These are phyloP conservation scores for Neuroterus valhalla DNA, from an alignment of 1,140 invertebrate genomes.

Conservation along the genomic window DNA sequence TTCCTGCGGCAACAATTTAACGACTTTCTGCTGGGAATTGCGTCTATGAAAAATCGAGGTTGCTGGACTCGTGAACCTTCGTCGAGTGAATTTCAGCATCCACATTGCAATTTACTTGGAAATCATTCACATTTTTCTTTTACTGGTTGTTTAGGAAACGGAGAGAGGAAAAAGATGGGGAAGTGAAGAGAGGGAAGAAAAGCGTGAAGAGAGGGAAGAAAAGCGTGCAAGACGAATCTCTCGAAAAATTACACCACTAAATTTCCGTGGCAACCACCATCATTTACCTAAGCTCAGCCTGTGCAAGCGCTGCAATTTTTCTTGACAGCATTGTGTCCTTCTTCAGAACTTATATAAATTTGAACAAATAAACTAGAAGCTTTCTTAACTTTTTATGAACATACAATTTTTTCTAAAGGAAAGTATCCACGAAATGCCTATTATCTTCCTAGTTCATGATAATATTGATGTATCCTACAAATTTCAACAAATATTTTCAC, in stretches of 20 bases:
- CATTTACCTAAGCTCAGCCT: slow-evolving; percentile 67
- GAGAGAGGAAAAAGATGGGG: slow-evolving; percentile 46
- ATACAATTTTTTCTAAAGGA: too few species aligned
- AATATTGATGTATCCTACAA: too few species aligned
- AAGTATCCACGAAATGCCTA: too few species aligned
- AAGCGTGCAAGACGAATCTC: slow-evolving; percentile 55
- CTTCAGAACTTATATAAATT: not conserved
- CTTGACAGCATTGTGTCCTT: slow-evolving; percentile 57
- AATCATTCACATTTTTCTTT: slow-evolving; percentile 56
- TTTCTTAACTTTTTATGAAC: not conserved
- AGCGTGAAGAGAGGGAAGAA: slow-evolving; percentile 30
- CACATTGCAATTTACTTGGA: slow-evolving; percentile 59
- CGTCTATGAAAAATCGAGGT: slow-evolving; percentile 18
- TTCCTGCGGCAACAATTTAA: slow-evolving; percentile 1
- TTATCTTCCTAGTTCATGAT: too few species aligned
- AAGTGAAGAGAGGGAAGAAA: too few species aligned
- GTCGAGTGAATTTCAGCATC: slow-evolving; percentile 34
- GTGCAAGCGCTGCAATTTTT: slow-evolving; percentile 54
- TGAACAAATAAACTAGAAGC: not conserved
- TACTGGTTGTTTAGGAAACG: slow-evolving; percentile 37
- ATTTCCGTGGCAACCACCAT: slow-evolving; percentile 68
- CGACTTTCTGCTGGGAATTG: slow-evolving; percentile 18
- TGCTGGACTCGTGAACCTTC: not conserved
- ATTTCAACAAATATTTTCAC: too few species aligned
- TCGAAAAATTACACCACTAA: slow-evolving; percentile 70